Conservation (phyloP, 2,797 vertebrate species). For the Muscicapa comitata region DNA sequence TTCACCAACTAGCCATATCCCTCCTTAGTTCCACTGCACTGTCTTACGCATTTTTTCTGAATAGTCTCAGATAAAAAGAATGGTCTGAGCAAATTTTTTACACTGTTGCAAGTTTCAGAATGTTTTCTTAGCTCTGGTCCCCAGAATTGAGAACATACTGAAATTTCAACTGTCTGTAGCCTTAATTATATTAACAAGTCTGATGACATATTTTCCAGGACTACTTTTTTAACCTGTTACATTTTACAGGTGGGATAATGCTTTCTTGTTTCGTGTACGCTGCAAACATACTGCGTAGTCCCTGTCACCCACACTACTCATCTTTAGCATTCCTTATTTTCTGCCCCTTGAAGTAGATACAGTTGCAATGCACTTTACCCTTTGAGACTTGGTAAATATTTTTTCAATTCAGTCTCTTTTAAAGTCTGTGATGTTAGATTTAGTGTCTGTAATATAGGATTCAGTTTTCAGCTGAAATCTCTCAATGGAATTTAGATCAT, state of each 20-base stretch:
- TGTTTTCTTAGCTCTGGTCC: neutral
- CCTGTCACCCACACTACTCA: neutral
- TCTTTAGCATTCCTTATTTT: slow-evolving; percentile 50
- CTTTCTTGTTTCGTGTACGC: neutral
- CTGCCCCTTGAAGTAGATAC: slow-evolving; percentile 55
- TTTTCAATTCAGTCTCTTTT: slow-evolving; percentile 69
- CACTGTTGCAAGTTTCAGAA: neutral
- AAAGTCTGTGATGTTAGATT: slow-evolving; percentile 52
- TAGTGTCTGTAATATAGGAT: slow-evolving; percentile 47
- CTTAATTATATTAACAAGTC: neutral
- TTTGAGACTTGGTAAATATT: slow-evolving; percentile 72
- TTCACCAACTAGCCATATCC: neutral
- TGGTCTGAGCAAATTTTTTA: neutral
- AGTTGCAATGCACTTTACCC: slow-evolving; percentile 77
- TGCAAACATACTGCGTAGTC: slow-evolving; percentile 41
- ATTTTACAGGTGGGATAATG: neutral
- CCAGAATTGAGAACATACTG: neutral
- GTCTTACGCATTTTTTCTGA: neutral
- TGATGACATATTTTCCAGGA: neutral
- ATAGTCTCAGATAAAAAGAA: neutral
- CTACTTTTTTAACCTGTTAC: neutral
- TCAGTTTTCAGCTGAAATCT: slow-evolving; percentile 61
- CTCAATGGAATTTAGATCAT: slow-evolving; percentile 64
- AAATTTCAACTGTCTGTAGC: neutral
- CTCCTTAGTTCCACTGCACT: neutral